Percentiles rank a stretch among this genome's conserved stretches.
phyloP scores from a whole-genome alignment of 2,888 invertebrate genomes.

The Teleiodes luculella region DNA sequence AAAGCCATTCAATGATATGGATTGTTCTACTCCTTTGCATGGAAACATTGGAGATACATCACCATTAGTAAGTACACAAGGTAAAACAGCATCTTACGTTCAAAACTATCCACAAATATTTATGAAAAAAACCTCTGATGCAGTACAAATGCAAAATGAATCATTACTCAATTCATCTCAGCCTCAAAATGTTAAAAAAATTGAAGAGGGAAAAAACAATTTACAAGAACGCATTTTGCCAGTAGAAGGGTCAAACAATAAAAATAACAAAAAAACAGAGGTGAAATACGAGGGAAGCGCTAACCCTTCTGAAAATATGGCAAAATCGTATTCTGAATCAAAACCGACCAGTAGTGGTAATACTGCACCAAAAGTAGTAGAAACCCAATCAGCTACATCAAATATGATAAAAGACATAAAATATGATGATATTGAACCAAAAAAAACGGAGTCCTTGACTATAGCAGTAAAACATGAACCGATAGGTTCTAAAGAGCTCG shows the following conservation, averaged over 20 bases:
- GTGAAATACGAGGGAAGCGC: neutral
- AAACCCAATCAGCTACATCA: no score
- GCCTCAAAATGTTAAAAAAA: neutral
- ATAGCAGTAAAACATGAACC: neutral
- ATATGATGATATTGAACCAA: neutral
- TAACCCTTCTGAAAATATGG: neutral
- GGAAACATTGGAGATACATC: conserved; percentile 50
- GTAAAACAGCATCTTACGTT: conserved; percentile 54
- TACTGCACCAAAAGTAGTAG: no score
- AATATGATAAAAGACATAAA: no score
- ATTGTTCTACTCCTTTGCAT: conserved; percentile 25
- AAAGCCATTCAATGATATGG: conserved; percentile 19
- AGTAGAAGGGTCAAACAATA: neutral
- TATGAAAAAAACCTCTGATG: conserved; percentile 47
- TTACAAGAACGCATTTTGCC: neutral
- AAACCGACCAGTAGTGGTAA: no score
- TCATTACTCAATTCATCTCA: neutral
- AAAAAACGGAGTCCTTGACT: neutral
- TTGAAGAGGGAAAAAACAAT: neutral
- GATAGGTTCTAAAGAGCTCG: no score
- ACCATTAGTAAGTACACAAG: conserved; percentile 46
- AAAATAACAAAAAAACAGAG: neutral
- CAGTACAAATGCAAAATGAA: conserved; percentile 16
- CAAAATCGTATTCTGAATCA: conserved; percentile 9
- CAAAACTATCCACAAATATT: conserved; percentile 67